Percentiles rank a stretch among this genome's conserved stretches.
phyloP scores from a whole-genome alignment of 2,888 invertebrate genomes.

The Icerya purchasi region DNA sequence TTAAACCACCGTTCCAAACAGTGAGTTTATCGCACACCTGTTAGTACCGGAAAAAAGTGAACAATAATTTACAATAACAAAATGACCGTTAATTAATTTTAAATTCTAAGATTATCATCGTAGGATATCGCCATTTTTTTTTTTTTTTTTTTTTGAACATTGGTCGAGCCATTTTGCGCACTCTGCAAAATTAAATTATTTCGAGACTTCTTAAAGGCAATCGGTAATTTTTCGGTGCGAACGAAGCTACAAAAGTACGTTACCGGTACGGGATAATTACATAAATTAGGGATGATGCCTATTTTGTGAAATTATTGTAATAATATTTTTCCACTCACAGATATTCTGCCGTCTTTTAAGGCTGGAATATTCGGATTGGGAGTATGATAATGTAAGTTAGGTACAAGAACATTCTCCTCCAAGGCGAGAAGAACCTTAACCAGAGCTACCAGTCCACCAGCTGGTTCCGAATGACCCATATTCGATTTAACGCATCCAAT shows the following conservation, averaged over 20 bases:
- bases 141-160: neutral
- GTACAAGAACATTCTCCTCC: constrained; percentile 73
- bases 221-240: constrained; percentile 16
- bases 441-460: constrained; percentile 70
- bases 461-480: constrained; percentile 95
- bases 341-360: constrained; percentile 61
- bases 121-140: neutral
- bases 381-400: constrained; percentile 68
- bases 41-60: neutral
- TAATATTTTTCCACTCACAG: constrained; percentile 29
- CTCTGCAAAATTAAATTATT: neutral
- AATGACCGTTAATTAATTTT: too few relatives aligned
- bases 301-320: neutral
- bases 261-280: constrained; percentile 11
- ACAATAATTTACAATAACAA: neutral
- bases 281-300: neutral
- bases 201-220: neutral
- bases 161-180: neutral
- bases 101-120: neutral
- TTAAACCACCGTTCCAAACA: constrained; percentile 71
- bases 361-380: constrained; percentile 84
- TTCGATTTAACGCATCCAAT: constrained; percentile 95
- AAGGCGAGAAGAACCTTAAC: constrained; percentile 82
- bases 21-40: constrained; percentile 59
- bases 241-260: constrained; percentile 30